A percentile compares a stretch with the other conserved stretches of the same genome.
Evolutionary conservation across 2,113 vertebrate genomes (phyloP).

Genomic region (Hippocampus barbouri): DNA sequence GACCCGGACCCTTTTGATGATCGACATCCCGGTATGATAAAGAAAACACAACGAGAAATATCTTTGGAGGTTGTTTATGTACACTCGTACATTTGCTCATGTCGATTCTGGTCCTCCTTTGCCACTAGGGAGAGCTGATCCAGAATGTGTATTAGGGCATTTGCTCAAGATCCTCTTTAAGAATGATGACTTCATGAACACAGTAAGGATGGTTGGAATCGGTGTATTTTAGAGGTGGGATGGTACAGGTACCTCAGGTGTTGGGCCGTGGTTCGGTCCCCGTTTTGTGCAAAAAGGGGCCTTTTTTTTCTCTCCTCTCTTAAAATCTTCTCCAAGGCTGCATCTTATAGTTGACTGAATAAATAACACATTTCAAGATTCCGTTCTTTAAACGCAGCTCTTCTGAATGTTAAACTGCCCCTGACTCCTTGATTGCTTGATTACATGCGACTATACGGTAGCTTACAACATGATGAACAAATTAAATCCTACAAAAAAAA

Average conservation of each 20-base stretch:
- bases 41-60: neutral
- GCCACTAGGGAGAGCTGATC: conserved; percentile 89
- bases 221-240: neutral
- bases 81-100: conserved; percentile 1
- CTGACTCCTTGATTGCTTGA: no score
- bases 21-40: conserved; percentile 86
- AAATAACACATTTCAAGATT: no score
- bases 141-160: conserved; percentile 94
- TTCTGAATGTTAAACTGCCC: no score
- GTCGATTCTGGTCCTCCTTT: conserved; percentile 27
- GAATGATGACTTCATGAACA: conserved; percentile 99
- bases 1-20: conserved; percentile 99
- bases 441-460: no score
- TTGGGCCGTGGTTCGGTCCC: neutral
- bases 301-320: no score
- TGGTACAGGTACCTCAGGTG: no score
- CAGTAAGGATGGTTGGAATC: conserved; percentile 70
- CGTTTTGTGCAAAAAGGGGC: neutral
- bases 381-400: no score
- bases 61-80: no score
- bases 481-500: no score
- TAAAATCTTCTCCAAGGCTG: no score
- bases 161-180: conserved; percentile 97
- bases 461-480: no score
- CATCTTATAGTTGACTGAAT: no score